Conservation (phyloP, 2,113 vertebrate species). For the Cephalopholis sonnerati region DNA sequence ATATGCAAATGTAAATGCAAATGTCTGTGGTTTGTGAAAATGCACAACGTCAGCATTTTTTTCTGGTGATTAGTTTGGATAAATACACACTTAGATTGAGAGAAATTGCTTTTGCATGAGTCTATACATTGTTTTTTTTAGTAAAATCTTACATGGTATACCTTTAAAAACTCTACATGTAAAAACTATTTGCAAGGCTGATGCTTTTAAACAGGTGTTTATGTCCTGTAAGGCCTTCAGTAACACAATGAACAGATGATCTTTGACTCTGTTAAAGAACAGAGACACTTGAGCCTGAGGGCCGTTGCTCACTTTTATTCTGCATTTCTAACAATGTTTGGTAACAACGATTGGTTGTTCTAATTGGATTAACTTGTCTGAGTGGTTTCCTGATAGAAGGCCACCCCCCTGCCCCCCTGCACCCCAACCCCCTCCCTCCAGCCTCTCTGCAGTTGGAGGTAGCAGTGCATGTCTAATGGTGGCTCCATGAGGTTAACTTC, state of each 20-base stretch:
- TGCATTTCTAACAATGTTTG: background rate
- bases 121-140: no score
- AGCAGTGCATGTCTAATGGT: constrained; percentile 69
- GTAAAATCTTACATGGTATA: no score
- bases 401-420: background rate
- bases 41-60: no score
- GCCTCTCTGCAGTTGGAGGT: constrained; percentile 40
- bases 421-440: no score
- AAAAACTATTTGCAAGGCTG: background rate
- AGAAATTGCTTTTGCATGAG: no score
- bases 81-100: no score
- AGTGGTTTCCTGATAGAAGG: constrained; percentile 58
- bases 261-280: background rate
- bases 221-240: background rate
- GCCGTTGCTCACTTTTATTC: background rate
- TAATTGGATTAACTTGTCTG: constrained; percentile 74
- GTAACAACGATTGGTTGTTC: constrained; percentile 50
- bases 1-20: no score
- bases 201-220: background rate
- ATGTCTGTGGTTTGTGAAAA: no score
- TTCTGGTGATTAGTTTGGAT: no score
- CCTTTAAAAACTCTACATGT: background rate
- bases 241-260: background rate
- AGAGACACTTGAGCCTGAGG: constrained; percentile 23
- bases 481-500: constrained; percentile 59